These are phyloP conservation scores for Mastomys coucha DNA, from an alignment of 2,113 vertebrate genomes.

Conservation along the genomic window DNA sequence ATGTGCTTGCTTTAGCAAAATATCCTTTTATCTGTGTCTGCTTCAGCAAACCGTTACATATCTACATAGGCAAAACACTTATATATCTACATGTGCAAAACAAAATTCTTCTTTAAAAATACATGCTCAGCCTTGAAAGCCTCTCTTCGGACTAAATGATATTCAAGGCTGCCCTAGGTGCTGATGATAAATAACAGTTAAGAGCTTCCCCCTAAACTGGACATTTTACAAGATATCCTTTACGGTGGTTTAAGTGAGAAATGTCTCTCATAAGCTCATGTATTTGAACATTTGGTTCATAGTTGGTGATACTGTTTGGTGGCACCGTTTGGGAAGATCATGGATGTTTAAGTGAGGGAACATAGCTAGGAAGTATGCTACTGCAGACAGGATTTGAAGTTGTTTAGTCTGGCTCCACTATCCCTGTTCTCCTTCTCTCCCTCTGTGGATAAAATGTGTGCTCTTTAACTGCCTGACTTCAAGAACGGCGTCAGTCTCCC, in stretches of 20 bases:
- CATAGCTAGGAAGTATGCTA: not conserved
- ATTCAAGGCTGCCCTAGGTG: not conserved
- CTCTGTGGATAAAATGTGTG: not conserved
- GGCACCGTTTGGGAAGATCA: not conserved
- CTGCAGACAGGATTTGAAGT: not conserved
- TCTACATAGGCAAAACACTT: not conserved
- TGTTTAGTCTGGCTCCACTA: not conserved
- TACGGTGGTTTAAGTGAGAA: not conserved
- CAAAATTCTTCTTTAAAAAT: not conserved
- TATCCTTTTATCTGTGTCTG: too few relatives aligned
- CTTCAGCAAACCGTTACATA: too few relatives aligned
- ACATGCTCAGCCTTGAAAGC: not conserved
- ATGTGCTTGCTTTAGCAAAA: too few relatives aligned
- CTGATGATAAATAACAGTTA: not conserved
- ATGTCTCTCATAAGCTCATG: not conserved
- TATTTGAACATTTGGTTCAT: too few relatives aligned
- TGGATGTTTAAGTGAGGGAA: not conserved
- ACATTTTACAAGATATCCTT: not conserved
- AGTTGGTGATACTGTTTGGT: not conserved
- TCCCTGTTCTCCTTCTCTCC: not conserved
- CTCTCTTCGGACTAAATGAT: not conserved
- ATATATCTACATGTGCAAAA: not conserved
- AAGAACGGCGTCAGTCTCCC: not conserved
- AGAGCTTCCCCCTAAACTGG: not conserved
- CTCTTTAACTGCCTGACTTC: not conserved